Base-by-base conservation (phyloP, 2,797 vertebrate species). In the Echeneis naucrates region DNA sequence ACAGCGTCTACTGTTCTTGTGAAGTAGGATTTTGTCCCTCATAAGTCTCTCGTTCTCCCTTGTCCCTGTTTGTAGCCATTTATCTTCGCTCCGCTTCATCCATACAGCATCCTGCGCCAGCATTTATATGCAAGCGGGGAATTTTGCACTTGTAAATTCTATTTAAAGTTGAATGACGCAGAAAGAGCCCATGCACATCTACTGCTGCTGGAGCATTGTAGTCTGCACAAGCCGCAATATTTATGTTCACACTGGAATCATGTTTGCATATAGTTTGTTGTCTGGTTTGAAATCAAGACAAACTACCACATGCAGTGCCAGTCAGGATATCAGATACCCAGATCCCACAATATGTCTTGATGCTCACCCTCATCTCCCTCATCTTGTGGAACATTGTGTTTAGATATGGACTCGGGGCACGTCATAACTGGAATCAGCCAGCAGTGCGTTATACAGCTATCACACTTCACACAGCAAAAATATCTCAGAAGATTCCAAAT, bases 1-100 rank as follows among this genome's bases (percentile, higher is more conserved):
- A 84, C 75, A 83, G 65, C 61, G 59, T 87, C 33, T 67, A 72
- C 64, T 71, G 68, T 75, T 88, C 61, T 64, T 63, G 54, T 54
- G 45, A 78, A 76, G 74, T 64, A 50, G 16, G 73, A 72, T 75
- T 86, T 73, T 68, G 50, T 72, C 69, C 61, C 53, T 68, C 8
- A 0, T 69, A 81, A 78, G 60, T 83, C 67, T 82, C 62, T 30
- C 37, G 37, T 50, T 50, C 37, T 53, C 50, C 19, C 52, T n/a
- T 59, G 23, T 17, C 14, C n/a, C 6, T 44, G 23, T 56, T 66
- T 40, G n/a, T 16, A 27, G 48, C 13, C 48, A 32, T 78, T 76
- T 63, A n/a, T 56, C 56, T 44, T 44, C 37, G 7, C 23, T 13
- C 38, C 23, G 42, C 9, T 40, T 50, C 4, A 10, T 8, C 24